These are phyloP conservation scores for Leptosomus discolor DNA, from an alignment of 2,113 vertebrate species.

Conservation along the genomic window DNA sequence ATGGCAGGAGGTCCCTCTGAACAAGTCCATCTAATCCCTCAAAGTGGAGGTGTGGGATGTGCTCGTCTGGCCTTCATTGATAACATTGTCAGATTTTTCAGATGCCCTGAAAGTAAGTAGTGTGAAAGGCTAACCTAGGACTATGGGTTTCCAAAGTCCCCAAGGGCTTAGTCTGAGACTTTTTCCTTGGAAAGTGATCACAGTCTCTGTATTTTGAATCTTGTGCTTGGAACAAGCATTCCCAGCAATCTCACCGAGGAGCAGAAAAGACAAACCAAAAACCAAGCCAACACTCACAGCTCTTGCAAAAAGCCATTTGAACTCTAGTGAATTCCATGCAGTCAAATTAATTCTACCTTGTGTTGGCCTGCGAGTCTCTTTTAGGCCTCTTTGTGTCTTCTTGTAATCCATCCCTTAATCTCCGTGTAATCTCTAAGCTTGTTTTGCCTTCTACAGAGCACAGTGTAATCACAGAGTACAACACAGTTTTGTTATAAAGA, in stretches of 20 bases:
- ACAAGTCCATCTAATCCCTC: not conserved
- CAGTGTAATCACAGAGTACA: not conserved
- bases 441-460: not conserved
- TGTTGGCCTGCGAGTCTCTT: not conserved
- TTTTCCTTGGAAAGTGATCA: not conserved
- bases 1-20: not conserved
- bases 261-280: not conserved
- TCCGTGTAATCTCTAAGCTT: not conserved
- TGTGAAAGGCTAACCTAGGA: not conserved
- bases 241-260: not conserved
- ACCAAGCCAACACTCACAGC: not conserved
- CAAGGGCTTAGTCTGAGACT: not conserved
- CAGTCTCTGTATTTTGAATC: not conserved
- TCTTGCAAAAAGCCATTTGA: not conserved
- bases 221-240: not conserved
- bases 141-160: not conserved
- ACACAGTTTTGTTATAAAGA: not conserved
- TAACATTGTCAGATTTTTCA: not conserved
- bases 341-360: not conserved
- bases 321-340: not conserved
- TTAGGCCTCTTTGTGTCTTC: not conserved
- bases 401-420: not conserved
- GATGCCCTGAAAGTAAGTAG: not conserved
- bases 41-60: not conserved
- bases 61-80: not conserved